phyloP scores from a whole-genome alignment of 2,888 invertebrate genomes.

The Drosophila setosimentum region DNA sequence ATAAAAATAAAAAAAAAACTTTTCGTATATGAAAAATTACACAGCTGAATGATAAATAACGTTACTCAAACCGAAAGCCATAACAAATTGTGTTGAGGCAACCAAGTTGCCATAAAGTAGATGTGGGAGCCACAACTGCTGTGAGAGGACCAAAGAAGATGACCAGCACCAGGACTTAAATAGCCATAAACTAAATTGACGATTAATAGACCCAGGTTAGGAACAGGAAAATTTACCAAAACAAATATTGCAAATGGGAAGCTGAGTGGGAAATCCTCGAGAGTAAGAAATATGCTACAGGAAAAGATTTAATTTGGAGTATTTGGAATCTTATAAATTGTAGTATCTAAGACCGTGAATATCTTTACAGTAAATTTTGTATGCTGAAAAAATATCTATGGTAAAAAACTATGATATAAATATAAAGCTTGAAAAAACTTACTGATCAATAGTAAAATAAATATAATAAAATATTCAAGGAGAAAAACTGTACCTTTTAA shows the following conservation, averaged over 20 bases:
- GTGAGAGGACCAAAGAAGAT: constrained; percentile 15
- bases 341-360: too few species aligned
- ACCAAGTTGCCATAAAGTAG: constrained; percentile 25
- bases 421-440: too few species aligned
- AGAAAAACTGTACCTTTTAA: neutral
- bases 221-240: neutral
- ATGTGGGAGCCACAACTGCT: constrained; percentile 46
- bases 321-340: neutral
- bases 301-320: neutral
- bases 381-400: too few species aligned
- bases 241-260: neutral
- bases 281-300: neutral
- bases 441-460: neutral
- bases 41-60: constrained; percentile 82
- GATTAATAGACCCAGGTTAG: constrained; percentile 28
- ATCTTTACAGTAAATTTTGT: neutral
- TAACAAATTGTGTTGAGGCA: constrained; percentile 32
- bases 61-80: constrained; percentile 65
- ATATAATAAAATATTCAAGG: neutral
- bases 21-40: constrained; percentile 81
- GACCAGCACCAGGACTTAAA: constrained; percentile 4
- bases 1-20: constrained; percentile 2
- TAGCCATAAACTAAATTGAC: constrained; percentile 18
- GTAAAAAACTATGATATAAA: neutral
- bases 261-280: neutral